Evolutionary conservation across 2,888 invertebrate species (phyloP), one percentile per base, ranked within the genome.

Genomic region (Leptarthrus brevirostris): DNA sequence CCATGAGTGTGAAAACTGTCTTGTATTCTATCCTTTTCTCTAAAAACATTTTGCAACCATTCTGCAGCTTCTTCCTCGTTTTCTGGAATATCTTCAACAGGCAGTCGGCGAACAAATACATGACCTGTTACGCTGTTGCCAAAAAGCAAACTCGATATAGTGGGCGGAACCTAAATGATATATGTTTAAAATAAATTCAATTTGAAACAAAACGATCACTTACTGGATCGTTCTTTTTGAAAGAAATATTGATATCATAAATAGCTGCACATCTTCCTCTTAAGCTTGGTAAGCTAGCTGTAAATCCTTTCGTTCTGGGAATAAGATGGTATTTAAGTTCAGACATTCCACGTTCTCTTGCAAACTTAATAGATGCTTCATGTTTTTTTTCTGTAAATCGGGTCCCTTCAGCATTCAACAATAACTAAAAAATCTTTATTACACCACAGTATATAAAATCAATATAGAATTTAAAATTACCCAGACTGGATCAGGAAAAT

Each of bases 261-360:
- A 97, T 89, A 24, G 92, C 94, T 3, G 91, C 91, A 78, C 93
- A 90, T 84, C 92, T 93, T 64, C 90, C 93, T 81, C 91, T 90
- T 83, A 97, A 89, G 78, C 92, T 90, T 72, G 92, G 91, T 79
- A 96, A 86, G 82, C 95, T 95, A 70, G 94, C 92, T 0, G 91
- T 92, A 82, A 98, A 98, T 1, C 98, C 98, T 85, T 93, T 93
- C n/a, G 97, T 95, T 76, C 97, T 89, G n/a, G 98, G 97, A 24
- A 95, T 91, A 61, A 98, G 87, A 82, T 97, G 96, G 82, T 97
- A 92, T 81, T 96, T 95, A 26, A 97, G 87, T 77, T 90, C 87
- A 0, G 95, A 92, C 79, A 97, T 88, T 78, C 94, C 94, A 81
- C 94, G 93, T 79, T 95, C 92, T 80, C 88, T 88, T 0, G 97